Base-by-base conservation (phyloP, 2,797 vertebrate genomes). In the Bufotes viridis region DNA sequence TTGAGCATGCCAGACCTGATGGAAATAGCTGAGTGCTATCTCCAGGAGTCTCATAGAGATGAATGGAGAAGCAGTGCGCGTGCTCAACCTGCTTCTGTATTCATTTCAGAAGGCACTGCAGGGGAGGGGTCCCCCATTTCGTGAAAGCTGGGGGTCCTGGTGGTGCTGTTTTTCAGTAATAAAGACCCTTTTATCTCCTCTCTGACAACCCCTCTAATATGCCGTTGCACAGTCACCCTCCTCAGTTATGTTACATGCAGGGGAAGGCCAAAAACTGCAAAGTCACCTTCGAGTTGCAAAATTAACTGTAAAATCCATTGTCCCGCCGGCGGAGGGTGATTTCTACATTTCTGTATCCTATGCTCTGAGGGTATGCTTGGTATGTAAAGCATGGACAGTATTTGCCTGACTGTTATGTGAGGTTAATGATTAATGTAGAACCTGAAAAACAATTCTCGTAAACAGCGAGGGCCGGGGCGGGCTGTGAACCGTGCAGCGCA, bases 221-320 rank as follows among this genome's bases (percentile, higher is more conserved):
- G 22, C 20, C 22, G 7, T 2, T n/a, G 61, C 61, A 22, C 61
- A 2, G 12, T 13, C 55, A 4, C 12, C 55, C 55, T 60, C 17
- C 17, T 63, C 26, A 18, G 7, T 29, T 0, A 7, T 60, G 29
- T 81, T 22, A 42, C 24, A 12, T 18, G 15, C 10, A 49, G 26
- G 34, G 29, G 70, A 74, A 17, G 24, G 42, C 0, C 10, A 72
- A 34, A 75, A 76, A 78, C 1, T 85, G 85, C 24, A 15, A 3
- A 57, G 76, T 86, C 85, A 86, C 42, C 18, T n/a, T 69, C 34
- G 20, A 29, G 42, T 69, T 69, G 85, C 76, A 70, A 57, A 82
- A 86, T 20, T 5, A 86, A 69, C 85, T 70, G 75, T 78, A 13
- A 55, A 12, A 57, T 55, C 3, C 55, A 34, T 49, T 7, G 2